Evolutionary conservation across 1,140 invertebrate genomes (phyloP), one percentile per base, ranked within the genome.

Genomic region (Zaprionus ornatus): DNA sequence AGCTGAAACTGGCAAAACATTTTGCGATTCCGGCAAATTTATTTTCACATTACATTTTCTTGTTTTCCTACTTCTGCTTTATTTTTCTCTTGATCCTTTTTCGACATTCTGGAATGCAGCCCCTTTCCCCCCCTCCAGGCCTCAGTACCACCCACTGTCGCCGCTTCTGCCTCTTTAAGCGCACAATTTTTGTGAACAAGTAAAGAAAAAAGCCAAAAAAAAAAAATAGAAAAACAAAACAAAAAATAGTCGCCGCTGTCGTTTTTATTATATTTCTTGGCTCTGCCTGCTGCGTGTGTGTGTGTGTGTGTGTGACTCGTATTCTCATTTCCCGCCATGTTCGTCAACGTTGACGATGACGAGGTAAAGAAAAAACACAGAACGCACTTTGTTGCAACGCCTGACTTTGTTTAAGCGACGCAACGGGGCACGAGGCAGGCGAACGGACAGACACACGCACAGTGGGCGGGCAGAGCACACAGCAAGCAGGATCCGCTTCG

Each of bases 311-410:
- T 32, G 25, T 52, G 25, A 25, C 37, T 29, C 65, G 55, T 72
- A 65, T 72, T 23, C 13, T 17, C 52, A 40, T 71, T 71, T 71
- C 50, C 32, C 17, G 52, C 10, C 50, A 17, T 63, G 48, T 35
- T 68, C 65, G 57, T 68, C 71, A 68, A 64, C 57, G 57, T 35
- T 21, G 59, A 66, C 55, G 42, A 68, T 45, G 64, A 17, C 67
- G 35, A 56, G 27, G 60, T 6, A 29, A 42, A 59, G 21, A 29
- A 62, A 78, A 54, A 56, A 37, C 40, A 60, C 48, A 79, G 54
- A 72, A 87, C 84, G 83, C 83, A 87, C 84, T 87, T 82, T 88
- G 84, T 80, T 87, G 83, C 83, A 88, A 80, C 83, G 85, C 77
- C 75, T 87, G 84, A 88, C 80, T 68, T 71, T 77, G 65, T 64